A percentile compares a stretch with the other conserved stretches of the same genome.
phyloP scores from a whole-genome alignment of 2,888 invertebrate species.

The Drosophila paracracens region DNA sequence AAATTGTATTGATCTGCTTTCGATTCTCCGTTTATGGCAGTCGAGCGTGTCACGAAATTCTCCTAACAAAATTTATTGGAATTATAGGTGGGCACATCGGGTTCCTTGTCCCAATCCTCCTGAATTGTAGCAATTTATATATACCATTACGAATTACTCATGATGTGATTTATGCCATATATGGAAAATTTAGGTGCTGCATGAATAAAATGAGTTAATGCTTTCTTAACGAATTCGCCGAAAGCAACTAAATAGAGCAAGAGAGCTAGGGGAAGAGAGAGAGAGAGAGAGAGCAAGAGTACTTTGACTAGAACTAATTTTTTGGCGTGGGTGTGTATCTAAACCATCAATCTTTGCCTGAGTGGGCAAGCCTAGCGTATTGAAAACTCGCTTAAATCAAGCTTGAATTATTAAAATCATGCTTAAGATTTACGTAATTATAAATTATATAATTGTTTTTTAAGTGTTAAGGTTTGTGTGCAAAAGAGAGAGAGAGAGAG shows the following conservation, averaged over 20 bases:
- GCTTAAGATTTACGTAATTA: not conserved
- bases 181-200: not conserved
- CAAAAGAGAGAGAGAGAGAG: not conserved
- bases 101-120: slow-evolving; percentile 52
- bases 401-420: not conserved
- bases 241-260: not conserved
- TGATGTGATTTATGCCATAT: not conserved
- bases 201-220: not conserved
- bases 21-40: slow-evolving; percentile 2
- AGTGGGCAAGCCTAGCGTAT: not conserved
- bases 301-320: not conserved
- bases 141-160: not conserved
- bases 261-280: not conserved
- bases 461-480: not conserved
- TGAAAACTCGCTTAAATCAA: not conserved
- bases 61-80: slow-evolving; percentile 27
- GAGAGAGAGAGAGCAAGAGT: not conserved
- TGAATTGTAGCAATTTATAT: too few species aligned
- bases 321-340: not conserved
- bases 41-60: not conserved
- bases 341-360: not conserved
- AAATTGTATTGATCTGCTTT: slow-evolving; percentile 14
- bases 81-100: slow-evolving; percentile 38
- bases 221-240: not conserved
- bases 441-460: not conserved